A percentile compares a stretch with the other conserved stretches of the same genome.
phyloP scores from a whole-genome alignment of 2,888 invertebrate species.

The Lasioglossum calceatum region DNA sequence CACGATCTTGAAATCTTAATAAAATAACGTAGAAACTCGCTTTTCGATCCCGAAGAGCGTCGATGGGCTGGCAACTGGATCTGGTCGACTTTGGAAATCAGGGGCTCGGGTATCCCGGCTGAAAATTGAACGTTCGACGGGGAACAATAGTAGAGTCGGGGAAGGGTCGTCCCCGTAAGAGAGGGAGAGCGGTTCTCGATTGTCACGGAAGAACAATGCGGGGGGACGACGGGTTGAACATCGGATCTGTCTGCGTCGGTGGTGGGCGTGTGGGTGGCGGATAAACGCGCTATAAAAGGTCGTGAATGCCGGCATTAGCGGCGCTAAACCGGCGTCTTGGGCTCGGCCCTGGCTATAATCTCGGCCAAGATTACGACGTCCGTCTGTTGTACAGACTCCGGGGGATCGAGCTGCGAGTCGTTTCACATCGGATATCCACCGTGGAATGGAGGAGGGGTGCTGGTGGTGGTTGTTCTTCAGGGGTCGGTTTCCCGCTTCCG shows the following conservation, averaged over 20 bases:
- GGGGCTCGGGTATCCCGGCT: background rate
- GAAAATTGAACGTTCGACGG: constrained; percentile 34
- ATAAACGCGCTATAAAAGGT: constrained; percentile 64
- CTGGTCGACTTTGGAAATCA: background rate
- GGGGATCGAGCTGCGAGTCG: constrained; percentile 14
- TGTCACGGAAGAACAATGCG: constrained; percentile 54
- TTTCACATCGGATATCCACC: background rate
- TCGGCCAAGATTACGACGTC: constrained; percentile 63
- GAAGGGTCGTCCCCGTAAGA: constrained; percentile 27
- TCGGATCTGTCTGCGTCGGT: constrained; percentile 8
- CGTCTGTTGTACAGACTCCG: constrained; percentile 36
- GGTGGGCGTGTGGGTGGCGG: constrained; percentile 19
- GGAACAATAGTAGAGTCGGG: constrained; percentile 23
- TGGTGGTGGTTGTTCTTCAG: background rate
- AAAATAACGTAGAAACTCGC: background rate
- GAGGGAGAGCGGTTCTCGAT: constrained; percentile 14
- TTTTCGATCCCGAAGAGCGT: background rate
- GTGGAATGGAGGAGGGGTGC: background rate
- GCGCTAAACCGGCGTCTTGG: constrained; percentile 56
- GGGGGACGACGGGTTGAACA: constrained; percentile 17
- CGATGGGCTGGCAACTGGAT: background rate
- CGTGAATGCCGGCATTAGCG: constrained; percentile 64
- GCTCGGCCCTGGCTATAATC: constrained; percentile 54
- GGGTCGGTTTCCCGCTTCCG: background rate
- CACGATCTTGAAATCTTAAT: too few species aligned